Base-by-base conservation (phyloP, 2,888 invertebrate species). In the Nebria brevicollis region DNA sequence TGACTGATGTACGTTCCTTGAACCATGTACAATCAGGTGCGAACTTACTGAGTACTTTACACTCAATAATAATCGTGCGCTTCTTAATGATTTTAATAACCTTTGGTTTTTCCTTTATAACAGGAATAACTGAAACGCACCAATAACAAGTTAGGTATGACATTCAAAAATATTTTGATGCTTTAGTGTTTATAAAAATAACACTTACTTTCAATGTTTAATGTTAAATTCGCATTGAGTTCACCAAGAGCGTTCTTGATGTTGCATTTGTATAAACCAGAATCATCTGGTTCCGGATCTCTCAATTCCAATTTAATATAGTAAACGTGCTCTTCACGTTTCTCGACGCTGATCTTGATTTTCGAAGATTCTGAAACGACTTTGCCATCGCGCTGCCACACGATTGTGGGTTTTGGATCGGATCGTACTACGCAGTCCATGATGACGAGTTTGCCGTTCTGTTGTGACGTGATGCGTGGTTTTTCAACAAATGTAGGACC, bases 251-350 rank as follows among this genome's bases (percentile, higher is more conserved):
- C 93, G 90, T 98, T 99, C 90, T 97, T 98, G 86, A 98, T 97
- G 87, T 97, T 98, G 90, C 99, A 98, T 90, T 98, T 98, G 91
- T 99, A 99, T 83, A 98, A 92, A 85, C 99, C 99, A 86, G 98
- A 98, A 91, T 99, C 99, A 87, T 96, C 96, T 84, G 97, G 93
- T 87, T 96, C 96, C 84, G 98, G 98, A 90, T 98, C 97, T 86
- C 94, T 93, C 66, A 97, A 91, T 89, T 96, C 96, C 85, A 98
- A 90, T 88, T 95, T 94, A 82, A 98, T 95, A 86, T 95, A 95
- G 90, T 96, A 97, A 84, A 96, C 92, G 86, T 96, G 96, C 84
- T 95, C 94, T 87, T 95, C 94, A 86, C 94, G 90, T 85, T 93
- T 90, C 84, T 91, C 91, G 88, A 95, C 93, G 74, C 91, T 91